Evolutionary conservation across 2,113 vertebrate species (phyloP), one percentile per base, ranked within the genome.

Genomic region (Tretioscincus oriximinensis): DNA sequence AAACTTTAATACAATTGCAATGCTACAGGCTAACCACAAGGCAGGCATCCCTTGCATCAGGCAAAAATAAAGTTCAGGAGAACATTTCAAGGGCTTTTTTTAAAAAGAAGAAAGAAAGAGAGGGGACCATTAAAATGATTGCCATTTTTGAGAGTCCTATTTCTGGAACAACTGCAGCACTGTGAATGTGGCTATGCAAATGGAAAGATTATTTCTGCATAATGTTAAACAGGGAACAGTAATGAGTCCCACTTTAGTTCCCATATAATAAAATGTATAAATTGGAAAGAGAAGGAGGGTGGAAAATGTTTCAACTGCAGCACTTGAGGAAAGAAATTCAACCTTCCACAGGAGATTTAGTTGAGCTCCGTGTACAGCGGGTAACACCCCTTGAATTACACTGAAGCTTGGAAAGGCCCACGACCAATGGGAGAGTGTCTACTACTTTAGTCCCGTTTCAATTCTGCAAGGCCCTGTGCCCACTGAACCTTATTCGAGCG

Each of bases 171-270:
- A n/a, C 11, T 41, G 35, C 22, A 9, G 51, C 54, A 21, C n/a
- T 49, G n/a, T 73, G 49, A 74, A 14, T 45, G 35, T 70, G 20
- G 6, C 24, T 70, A 54, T 49, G 60, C 5, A 78, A 78, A 60
- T 69, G 67, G 31, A 70, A 78, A 67, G 49, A 60, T 78, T 70
- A 78, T 78, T 70, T 78, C 77, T 64, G 69, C 60, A 60, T 58
- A 58, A 58, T 58, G 29, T 78, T 18, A 51, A 24, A 64, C 26
- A 69, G 14, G 41, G 67, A 78, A 78, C 51, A 70, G 66, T 78
- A 70, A 69, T 70, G 24, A 22, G 51, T 60, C 77, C 77, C 41
- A 41, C 60, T 78, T 78, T 78, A 78, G 51, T 63, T 61, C 77
- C 54, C 54, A 58, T 58, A 58, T 58, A 58, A 41, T 41, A 41